phyloP scores from a whole-genome alignment of 2,113 vertebrate genomes.

The Tricholaema leucomelas region DNA sequence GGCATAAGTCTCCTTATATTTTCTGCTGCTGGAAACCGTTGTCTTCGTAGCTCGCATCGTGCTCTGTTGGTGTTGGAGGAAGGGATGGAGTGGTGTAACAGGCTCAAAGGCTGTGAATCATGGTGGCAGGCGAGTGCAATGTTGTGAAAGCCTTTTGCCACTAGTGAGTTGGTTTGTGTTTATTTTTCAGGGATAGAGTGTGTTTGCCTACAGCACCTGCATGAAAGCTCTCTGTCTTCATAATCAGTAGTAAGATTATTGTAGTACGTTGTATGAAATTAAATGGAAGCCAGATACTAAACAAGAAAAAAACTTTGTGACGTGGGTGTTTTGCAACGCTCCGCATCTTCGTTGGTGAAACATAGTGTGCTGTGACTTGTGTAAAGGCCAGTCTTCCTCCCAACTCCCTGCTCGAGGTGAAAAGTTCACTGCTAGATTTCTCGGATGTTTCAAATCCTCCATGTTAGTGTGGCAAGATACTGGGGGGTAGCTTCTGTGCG shows the following conservation, averaged over 20 bases:
- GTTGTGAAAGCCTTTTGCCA: neutral
- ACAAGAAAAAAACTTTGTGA: neutral
- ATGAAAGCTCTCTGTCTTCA: neutral
- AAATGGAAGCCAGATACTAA: neutral
- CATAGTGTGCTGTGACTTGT: neutral
- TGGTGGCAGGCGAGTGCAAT: neutral
- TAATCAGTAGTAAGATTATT: neutral
- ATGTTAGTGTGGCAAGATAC: neutral
- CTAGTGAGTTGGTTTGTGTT: too few species aligned
- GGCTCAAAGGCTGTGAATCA: neutral
- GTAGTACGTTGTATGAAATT: neutral
- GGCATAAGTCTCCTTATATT: neutral
- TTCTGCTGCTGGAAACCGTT: neutral
- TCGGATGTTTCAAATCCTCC: neutral
- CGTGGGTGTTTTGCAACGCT: neutral
- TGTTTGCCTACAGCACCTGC: neutral
- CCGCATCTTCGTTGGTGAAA: neutral
- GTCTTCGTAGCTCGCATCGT: accelerated
- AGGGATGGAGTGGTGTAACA: neutral
- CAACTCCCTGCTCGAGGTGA: neutral
- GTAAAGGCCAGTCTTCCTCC: neutral
- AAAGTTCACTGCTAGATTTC: neutral
- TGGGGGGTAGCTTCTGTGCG: neutral
- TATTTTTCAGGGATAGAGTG: neutral
- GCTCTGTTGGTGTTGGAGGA: neutral